Conservation (phyloP, 2,888 invertebrate genomes). For the Stomorhina lunata region DNA sequence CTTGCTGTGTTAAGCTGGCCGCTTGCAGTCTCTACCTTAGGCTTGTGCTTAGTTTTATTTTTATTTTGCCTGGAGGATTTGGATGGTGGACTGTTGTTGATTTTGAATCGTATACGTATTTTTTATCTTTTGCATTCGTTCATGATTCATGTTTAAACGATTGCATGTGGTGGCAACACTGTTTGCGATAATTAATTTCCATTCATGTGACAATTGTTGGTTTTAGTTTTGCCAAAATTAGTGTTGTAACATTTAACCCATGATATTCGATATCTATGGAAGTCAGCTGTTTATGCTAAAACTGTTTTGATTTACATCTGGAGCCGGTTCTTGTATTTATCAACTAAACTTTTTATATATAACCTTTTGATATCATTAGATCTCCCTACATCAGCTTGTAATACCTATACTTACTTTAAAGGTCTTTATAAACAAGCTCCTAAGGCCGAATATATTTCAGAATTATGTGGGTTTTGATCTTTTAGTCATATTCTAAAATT, state of each 20-base stretch:
- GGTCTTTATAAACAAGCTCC: no score
- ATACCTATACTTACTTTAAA: no score
- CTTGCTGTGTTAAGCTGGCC: conserved; percentile 67
- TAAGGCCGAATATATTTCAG: no score
- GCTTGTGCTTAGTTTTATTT: background rate
- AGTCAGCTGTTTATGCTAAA: background rate
- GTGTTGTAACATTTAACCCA: background rate
- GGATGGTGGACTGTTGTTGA: background rate
- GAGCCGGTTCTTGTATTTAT: no score
- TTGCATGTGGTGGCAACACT: conserved; percentile 67
- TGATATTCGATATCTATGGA: background rate
- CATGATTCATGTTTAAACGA: conserved; percentile 64
- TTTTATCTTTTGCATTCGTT: conserved; percentile 56
- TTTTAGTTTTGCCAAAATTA: background rate
- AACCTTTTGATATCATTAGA: no score
- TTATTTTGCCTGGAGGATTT: background rate
- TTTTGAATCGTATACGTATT: no score
- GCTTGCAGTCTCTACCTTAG: background rate
- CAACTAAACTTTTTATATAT: no score
- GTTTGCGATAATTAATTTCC: conserved; percentile 65
- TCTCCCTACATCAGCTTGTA: no score
- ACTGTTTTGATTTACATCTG: no score
- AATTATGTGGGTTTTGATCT: no score
- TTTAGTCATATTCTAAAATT: no score
- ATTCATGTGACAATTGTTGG: conserved; percentile 64